Conservation (phyloP, 2,797 vertebrate genomes). For the Smutsia gigantea region DNA sequence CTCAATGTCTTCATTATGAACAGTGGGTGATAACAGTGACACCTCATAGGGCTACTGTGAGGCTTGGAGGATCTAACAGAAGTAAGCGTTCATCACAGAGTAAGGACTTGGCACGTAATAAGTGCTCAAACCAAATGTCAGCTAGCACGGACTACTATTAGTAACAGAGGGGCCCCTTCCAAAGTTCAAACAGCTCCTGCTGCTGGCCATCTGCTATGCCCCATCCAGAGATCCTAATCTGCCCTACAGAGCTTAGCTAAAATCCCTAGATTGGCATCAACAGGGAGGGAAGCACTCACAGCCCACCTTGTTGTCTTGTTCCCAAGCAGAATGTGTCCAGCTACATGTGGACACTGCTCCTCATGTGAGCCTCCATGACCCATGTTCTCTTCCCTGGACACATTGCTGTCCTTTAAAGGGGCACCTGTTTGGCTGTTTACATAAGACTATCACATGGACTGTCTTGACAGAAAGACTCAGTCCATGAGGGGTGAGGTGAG, state of each 20-base stretch:
- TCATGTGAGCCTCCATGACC: neutral
- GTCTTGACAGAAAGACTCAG: neutral
- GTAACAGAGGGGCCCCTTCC: neutral
- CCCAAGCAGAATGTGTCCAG: neutral
- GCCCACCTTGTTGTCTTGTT: neutral
- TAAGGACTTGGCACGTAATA: neutral
- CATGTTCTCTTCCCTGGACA: neutral
- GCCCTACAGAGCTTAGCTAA: neutral
- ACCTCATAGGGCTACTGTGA: neutral
- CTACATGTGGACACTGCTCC: neutral
- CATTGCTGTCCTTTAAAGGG: neutral
- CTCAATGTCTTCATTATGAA: neutral
- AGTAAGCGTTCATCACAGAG: neutral
- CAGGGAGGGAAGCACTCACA: neutral
- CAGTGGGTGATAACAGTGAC: neutral
- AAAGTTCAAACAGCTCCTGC: constrained; percentile 11
- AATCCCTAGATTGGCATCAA: neutral
- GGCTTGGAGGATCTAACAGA: neutral
- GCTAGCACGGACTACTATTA: neutral
- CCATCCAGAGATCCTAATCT: neutral
- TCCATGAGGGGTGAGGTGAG: neutral
- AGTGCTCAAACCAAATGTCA: neutral
- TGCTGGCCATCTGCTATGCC: neutral
- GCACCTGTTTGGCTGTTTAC: neutral
- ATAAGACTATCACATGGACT: neutral